A percentile compares a stretch with the other conserved stretches of the same genome.
Evolutionary conservation across 2,113 vertebrate species (phyloP).

Genomic region (Bombycilla garrulus): DNA sequence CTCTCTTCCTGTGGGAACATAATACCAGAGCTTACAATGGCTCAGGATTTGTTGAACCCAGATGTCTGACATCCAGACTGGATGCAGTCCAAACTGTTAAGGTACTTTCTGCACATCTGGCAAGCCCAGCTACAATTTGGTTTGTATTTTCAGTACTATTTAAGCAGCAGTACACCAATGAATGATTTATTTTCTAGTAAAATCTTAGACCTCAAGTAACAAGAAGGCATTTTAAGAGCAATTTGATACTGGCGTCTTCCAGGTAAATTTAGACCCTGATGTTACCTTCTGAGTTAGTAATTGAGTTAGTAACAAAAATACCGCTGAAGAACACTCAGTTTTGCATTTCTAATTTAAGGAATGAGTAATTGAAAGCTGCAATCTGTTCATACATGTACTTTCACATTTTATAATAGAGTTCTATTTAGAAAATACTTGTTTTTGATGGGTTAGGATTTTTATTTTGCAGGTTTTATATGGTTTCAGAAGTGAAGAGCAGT

Average conservation of each 20-base stretch:
- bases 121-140: background rate
- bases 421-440: background rate
- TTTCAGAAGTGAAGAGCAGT: background rate
- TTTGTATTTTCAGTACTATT: slow-evolving; percentile 12
- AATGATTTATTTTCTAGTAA: slow-evolving; percentile 1
- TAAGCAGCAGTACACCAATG: background rate
- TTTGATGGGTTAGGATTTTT: background rate
- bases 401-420: background rate
- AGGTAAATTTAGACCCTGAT: background rate
- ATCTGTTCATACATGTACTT: background rate
- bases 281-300: background rate
- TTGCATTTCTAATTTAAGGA: background rate
- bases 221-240: background rate
- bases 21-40: background rate
- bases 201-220: background rate
- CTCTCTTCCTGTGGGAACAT: background rate
- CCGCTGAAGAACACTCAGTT: background rate
- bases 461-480: background rate
- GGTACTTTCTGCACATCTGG: slow-evolving; percentile 35
- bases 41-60: background rate
- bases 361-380: background rate
- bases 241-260: background rate
- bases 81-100: background rate
- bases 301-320: background rate
- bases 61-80: slow-evolving; percentile 27